Evolutionary conservation across 1,140 invertebrate genomes (phyloP), one percentile per base, ranked within the genome.

Genomic region (Laupala kohalensis): DNA sequence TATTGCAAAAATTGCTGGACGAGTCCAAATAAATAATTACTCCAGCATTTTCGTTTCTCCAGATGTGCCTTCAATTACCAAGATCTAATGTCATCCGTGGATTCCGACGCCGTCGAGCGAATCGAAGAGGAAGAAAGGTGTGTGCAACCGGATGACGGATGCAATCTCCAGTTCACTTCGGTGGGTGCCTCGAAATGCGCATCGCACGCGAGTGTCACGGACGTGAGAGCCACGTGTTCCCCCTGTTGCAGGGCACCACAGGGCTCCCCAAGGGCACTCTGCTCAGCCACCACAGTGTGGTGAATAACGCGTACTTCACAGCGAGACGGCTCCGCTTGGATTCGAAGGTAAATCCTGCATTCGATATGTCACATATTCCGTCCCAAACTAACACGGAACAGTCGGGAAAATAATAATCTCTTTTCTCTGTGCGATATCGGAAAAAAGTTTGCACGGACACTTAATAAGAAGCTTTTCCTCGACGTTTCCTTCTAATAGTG

Each of bases 101-200:
- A 79, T 26, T 63, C 74, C 6, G 70, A 76, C 28, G 72, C 75
- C 6, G 69, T 80, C 2, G 73, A 77, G 29, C 74, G 78, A 25
- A 79, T 87, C 27, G 72, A 81, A 71, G 77, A 82, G 64, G 71
- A 85, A 12, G 80, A 84, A 74, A 74, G 79, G 66, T 76, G 79
- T 19, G 80, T 93, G 4, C 85, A 86, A 68, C 87, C 90, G 13
- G 85, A 91, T 76, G 85, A 87, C 25, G 84, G 88, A 1, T 88
- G 85, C 71, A 90, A 92, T 76, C 89, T 96, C 75, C 92, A 95
- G 77, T 95, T 96, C 75, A 96, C 94, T 0, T 96, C 94, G 0
- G 92, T 92, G 73, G 87, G 87, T 84, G n/a, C n/a, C n/a, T n/a
- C n/a, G n/a, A 68, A 27, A 5, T 19, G 25, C 19, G 3, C 27